Evolutionary conservation across 1,140 invertebrate genomes (phyloP).

Genomic region (Vanessa tameamea): DNA sequence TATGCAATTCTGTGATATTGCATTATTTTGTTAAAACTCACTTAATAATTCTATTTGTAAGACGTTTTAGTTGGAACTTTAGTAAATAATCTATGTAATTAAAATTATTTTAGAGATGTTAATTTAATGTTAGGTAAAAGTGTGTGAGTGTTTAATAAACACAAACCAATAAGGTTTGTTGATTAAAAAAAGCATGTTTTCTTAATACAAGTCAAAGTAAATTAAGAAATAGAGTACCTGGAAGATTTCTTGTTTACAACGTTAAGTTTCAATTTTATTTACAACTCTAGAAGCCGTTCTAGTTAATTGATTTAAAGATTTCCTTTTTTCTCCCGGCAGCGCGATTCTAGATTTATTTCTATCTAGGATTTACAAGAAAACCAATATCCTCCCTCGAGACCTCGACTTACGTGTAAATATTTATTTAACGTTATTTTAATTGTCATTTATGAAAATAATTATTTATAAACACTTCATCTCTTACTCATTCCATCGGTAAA

Average conservation of each 20-base stretch:
- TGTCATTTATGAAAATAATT: not conserved
- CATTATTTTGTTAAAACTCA: not conserved
- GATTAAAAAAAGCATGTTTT: too few relatives aligned
- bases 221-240: too few relatives aligned
- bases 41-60: not conserved
- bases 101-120: too few relatives aligned
- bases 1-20: constrained; percentile 11
- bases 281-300: constrained; percentile 1
- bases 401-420: not conserved
- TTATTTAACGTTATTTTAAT: constrained; percentile 10
- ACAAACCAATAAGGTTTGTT: too few relatives aligned
- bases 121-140: too few relatives aligned
- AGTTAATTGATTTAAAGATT: constrained; percentile 5
- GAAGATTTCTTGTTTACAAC: not conserved
- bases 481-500: too few relatives aligned
- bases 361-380: constrained; percentile 24
- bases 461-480: not conserved
- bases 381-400: constrained; percentile 9
- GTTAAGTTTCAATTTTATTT: constrained; percentile 7
- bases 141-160: too few relatives aligned
- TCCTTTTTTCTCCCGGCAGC: not conserved
- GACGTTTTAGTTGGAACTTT: too few relatives aligned
- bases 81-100: too few relatives aligned
- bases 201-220: too few relatives aligned
- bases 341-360: constrained; percentile 12